Percentiles rank a stretch among this genome's conserved stretches.
These are phyloP conservation scores for Drepana falcataria DNA, from an alignment of 2,888 invertebrate species.

Conservation along the genomic window DNA sequence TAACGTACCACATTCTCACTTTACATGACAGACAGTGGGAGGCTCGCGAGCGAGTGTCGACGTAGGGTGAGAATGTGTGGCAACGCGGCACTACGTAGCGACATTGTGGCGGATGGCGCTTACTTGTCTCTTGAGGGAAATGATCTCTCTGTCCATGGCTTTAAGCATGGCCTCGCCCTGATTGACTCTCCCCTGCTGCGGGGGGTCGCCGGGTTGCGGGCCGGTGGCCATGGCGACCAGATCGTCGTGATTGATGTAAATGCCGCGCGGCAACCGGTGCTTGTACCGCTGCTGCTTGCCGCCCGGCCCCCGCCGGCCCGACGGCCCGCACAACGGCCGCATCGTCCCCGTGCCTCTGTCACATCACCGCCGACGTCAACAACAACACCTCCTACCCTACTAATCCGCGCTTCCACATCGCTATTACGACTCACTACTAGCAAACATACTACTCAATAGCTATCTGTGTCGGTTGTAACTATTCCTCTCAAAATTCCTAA, in stretches of 20 bases:
- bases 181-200: constrained; percentile 72
- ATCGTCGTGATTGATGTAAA: constrained; percentile 98
- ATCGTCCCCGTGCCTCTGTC: constrained; percentile 88
- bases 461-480: too few species aligned
- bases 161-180: constrained; percentile 91
- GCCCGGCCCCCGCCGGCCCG: constrained; percentile 77
- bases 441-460: too few species aligned
- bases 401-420: constrained; percentile 13
- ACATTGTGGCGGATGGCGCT: constrained; percentile 67
- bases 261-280: constrained; percentile 96
- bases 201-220: constrained; percentile 79
- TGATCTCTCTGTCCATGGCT: constrained; percentile 95
- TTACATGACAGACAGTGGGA: constrained; percentile 46
- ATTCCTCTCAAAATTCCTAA: too few species aligned
- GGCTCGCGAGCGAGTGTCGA: constrained; percentile 27
- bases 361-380: constrained; percentile 62
- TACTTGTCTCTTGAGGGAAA: constrained; percentile 97
- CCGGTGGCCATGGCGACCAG: constrained; percentile 93
- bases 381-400: constrained; percentile 34
- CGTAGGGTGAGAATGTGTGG: constrained; percentile 62
- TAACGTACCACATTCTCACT: constrained; percentile 57
- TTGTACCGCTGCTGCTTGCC: constrained; percentile 80
- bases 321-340: constrained; percentile 87
- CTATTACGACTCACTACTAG: constrained; percentile 27
- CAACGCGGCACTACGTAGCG: constrained; percentile 51